These are phyloP conservation scores for Leucania comma DNA, from an alignment of 2,888 invertebrate species.

Conservation along the genomic window DNA sequence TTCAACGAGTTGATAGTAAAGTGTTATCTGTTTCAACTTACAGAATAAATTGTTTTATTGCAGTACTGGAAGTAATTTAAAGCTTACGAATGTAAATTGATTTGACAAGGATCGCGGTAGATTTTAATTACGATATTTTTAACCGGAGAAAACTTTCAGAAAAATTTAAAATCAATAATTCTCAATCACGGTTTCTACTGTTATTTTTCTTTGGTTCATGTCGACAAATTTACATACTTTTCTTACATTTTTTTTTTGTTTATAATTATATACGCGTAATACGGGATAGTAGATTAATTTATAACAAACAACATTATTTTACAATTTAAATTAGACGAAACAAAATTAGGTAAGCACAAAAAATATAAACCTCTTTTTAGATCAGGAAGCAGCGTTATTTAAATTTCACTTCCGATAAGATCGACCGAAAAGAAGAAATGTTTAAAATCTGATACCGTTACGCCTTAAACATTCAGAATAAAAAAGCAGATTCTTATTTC, in stretches of 20 bases:
- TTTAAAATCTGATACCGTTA: slow-evolving; percentile 43
- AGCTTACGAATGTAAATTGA: slow-evolving; percentile 54
- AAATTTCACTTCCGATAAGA: slow-evolving; percentile 39
- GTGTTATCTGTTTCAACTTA: slow-evolving; percentile 68
- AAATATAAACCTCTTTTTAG: slow-evolving; percentile 34
- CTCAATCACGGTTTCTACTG: neutral
- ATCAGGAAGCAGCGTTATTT: slow-evolving; percentile 32
- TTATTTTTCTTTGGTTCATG: too few species aligned
- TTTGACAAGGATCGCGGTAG: slow-evolving; percentile 49
- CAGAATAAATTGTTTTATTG: slow-evolving; percentile 68
- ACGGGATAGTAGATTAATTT: neutral
- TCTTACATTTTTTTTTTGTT: too few species aligned
- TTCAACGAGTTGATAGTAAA: slow-evolving; percentile 58
- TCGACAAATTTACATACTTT: too few species aligned
- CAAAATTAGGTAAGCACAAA: slow-evolving; percentile 18
- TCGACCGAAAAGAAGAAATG: slow-evolving; percentile 32
- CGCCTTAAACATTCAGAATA: slow-evolving; percentile 28
- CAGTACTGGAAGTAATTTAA: slow-evolving; percentile 44
- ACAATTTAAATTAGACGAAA: slow-evolving; percentile 8
- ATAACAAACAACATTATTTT: neutral
- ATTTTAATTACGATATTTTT: slow-evolving; percentile 54
- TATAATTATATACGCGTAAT: neutral
- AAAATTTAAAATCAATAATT: neutral
- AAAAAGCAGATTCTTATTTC: slow-evolving; percentile 51
- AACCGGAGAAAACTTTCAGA: slow-evolving; percentile 8